Evolutionary conservation across 1,140 invertebrate species (phyloP), one percentile per base, ranked within the genome.

Genomic region (Pseudomyrmex sp.): DNA sequence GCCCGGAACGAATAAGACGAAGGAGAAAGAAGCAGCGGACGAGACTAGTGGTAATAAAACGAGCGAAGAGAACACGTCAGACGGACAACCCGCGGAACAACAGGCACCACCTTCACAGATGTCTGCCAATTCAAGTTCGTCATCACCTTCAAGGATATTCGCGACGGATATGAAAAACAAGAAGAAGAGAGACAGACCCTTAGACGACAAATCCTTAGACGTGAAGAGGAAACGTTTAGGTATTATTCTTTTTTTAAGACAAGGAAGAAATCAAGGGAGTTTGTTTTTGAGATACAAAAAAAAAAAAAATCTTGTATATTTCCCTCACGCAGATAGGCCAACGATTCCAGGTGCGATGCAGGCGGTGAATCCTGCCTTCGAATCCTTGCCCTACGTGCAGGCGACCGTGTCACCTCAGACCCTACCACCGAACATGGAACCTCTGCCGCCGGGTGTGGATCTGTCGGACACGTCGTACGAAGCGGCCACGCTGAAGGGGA

Each of bases 371-470:
- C 18, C 86, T 26, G 35, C 61, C 7, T 62, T 69, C 10, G 68
- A 89, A 74, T 70, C 63, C 73, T 59, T 54, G 50, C 62, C 82
- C 23, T 62, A 62, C 59, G 0, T 58, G 35, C 82, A 85, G 46
- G 58, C 80, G 2, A 26, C 83, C 9, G 52, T 86, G 9, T 83
- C 88, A 13, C 69, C 87, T 61, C 87, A 89, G 15, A 54, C 62
- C 7, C 48, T 44, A 8, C 46, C 59, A 59, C 54, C 26, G 23
- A 90, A 18, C 35, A 77, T 79, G 58, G 93, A 95, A 82, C 95
- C 95, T 23, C 77, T 95, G 15, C 95, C 95, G 35, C 95, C 95
- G 9, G 95, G 95, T 8, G 95, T 95, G 0, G 95, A 95, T 82
- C 86, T 93, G 58, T 88, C 93, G 2, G 94, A 95, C 62, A 88